phyloP scores from a whole-genome alignment of 2,888 invertebrate species.

The Eulithis testata region DNA sequence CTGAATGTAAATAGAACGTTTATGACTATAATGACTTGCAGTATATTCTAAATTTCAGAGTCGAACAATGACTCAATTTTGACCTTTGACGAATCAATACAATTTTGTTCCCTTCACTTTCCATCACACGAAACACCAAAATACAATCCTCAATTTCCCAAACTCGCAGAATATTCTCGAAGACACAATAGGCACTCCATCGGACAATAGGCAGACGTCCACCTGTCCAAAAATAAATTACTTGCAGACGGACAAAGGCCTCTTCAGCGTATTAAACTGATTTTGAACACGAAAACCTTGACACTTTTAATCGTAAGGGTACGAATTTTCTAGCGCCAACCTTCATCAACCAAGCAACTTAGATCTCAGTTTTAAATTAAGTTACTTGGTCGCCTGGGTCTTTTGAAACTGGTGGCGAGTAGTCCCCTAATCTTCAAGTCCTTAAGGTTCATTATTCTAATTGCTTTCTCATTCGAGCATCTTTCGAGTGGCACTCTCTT shows the following conservation, averaged over 20 bases:
- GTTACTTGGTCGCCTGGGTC: constrained; percentile 35
- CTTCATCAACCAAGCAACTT: constrained; percentile 30
- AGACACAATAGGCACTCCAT: constrained; percentile 37
- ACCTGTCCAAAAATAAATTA: constrained; percentile 57
- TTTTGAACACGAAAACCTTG: constrained; percentile 66
- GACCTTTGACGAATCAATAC: constrained; percentile 12
- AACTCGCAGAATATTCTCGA: constrained; percentile 15
- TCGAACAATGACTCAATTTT: not conserved
- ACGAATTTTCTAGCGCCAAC: constrained; percentile 27
- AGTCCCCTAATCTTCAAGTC: constrained; percentile 51
- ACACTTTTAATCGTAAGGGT: constrained; percentile 51
- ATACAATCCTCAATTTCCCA: constrained; percentile 26
- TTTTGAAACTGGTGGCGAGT: constrained; percentile 39
- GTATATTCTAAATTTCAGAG: not conserved
- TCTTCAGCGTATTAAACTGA: constrained; percentile 72
- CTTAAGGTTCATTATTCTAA: constrained; percentile 77
- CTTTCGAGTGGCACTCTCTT: constrained; percentile 72
- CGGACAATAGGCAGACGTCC: constrained; percentile 38
- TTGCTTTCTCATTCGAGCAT: constrained; percentile 70
- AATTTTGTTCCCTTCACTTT: constrained; percentile 9
- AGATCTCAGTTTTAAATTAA: constrained; percentile 22
- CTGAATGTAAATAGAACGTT: constrained; percentile 2
- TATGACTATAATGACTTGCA: not conserved
- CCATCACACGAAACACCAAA: constrained; percentile 13
- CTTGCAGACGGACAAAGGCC: constrained; percentile 56